Conservation (phyloP, 2,797 vertebrate genomes). For the Agapornis canus region DNA sequence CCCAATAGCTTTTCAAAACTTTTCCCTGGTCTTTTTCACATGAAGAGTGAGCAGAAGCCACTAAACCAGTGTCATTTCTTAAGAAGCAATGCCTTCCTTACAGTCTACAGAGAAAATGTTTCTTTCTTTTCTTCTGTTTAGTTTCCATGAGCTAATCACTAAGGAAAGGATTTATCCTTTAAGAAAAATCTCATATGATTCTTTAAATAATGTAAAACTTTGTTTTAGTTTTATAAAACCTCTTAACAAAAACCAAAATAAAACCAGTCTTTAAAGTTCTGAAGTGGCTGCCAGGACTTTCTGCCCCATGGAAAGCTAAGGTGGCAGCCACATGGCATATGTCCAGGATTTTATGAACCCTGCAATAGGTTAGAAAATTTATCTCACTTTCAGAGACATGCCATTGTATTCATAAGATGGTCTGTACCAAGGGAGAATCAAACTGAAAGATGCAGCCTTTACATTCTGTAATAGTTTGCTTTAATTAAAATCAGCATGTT, state of each 20-base stretch:
- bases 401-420: background rate
- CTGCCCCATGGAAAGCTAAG: background rate
- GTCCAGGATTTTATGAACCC: constrained; percentile 22
- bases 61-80: background rate
- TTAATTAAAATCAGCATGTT: constrained; percentile 36
- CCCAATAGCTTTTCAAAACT: background rate
- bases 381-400: constrained; percentile 34
- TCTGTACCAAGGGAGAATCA: constrained; percentile 21
- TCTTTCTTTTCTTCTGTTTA: background rate
- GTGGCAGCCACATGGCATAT: constrained; percentile 44
- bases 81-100: background rate
- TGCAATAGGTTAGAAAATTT: constrained; percentile 1
- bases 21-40: background rate
- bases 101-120: background rate
- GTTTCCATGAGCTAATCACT: background rate
- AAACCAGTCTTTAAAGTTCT: background rate
- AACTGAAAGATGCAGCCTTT: background rate
- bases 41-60: background rate
- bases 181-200: background rate
- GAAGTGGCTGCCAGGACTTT: constrained; percentile 21
- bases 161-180: background rate
- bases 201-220: background rate
- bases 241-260: background rate
- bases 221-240: background rate
- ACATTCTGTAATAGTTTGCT: background rate